Conservation (phyloP, 2,113 vertebrate species). For the Sus scrofa region T2T-Sscrofa CM000814.6:130569001-130569500, state of each 20-base stretch:
- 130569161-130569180: background rate
- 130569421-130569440: background rate
- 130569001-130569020: background rate
- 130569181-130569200: background rate
- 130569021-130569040: background rate
- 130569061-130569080: background rate
- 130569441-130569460: background rate
- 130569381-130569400: background rate
- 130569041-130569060: background rate
- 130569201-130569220: background rate
- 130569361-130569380: background rate
- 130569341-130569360: background rate
- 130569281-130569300: background rate
- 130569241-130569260: background rate
- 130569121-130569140: background rate
- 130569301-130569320: background rate
- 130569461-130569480: conserved; percentile 29
- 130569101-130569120: background rate
- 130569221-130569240: background rate
- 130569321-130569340: background rate
- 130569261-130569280: background rate
- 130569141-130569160: background rate
- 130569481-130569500: background rate
- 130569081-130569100: background rate
- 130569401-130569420: conserved; percentile 7